phyloP scores from a whole-genome alignment of 2,797 vertebrate genomes.

The Sebastes iracundus region DNA sequence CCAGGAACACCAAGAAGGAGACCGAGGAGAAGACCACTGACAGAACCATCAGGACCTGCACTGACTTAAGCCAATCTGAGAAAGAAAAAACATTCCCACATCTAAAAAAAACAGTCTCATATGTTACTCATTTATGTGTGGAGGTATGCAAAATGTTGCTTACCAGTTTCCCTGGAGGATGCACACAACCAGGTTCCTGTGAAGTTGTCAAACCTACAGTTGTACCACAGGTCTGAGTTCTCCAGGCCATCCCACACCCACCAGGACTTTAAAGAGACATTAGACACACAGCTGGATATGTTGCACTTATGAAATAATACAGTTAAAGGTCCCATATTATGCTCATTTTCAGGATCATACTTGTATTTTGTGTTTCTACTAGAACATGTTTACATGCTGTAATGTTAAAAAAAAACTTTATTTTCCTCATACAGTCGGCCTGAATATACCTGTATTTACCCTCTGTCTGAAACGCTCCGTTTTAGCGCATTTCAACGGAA shows the following conservation, averaged over 20 bases:
- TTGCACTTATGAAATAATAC: neutral
- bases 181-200: conserved; percentile 84
- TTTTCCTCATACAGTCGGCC: no score
- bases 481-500: no score
- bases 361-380: no score
- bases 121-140: neutral
- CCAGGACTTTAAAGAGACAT: conserved; percentile 85
- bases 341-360: no score
- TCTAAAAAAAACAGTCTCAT: neutral
- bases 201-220: conserved; percentile 83
- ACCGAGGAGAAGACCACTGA: conserved; percentile 89
- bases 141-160: conserved; percentile 5
- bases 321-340: neutral
- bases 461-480: no score
- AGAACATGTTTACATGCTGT: no score
- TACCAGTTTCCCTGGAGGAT: conserved; percentile 85
- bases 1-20: conserved; percentile 91
- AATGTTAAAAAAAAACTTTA: no score
- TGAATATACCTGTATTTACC: no score
- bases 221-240: conserved; percentile 91
- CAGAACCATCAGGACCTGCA: conserved; percentile 91
- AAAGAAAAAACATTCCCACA: neutral
- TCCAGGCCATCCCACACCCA: conserved; percentile 86
- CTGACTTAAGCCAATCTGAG: conserved; percentile 88
- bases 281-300: conserved; percentile 4